Percentiles rank a stretch among this genome's conserved stretches.
Conservation (phyloP, 2,888 invertebrate genomes). For the Incurvaria masculella region DNA sequence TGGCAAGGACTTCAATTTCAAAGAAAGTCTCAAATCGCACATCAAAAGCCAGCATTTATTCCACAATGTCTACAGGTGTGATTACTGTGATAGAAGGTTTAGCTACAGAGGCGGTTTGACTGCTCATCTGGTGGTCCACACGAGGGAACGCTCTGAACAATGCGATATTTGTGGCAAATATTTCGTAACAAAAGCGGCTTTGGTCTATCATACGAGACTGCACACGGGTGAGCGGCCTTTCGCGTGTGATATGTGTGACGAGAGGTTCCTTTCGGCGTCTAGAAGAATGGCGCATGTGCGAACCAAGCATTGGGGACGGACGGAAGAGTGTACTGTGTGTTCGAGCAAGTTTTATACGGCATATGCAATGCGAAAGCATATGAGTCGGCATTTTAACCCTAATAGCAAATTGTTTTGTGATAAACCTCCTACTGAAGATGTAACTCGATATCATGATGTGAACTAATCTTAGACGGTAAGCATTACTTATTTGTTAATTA, state of each 20-base stretch:
- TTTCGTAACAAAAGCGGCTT: conserved; percentile 29
- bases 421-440: conserved; percentile 23
- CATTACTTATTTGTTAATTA: neutral
- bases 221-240: conserved; percentile 30
- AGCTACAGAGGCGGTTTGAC: conserved; percentile 15
- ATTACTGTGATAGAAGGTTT: neutral
- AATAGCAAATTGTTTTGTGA: neutral
- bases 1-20: neutral
- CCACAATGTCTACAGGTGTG: neutral
- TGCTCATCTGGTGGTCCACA: conserved; percentile 23
- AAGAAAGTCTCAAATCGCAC: neutral
- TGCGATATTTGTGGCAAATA: conserved; percentile 32
- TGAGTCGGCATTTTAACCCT: conserved; percentile 28
- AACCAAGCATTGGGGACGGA: conserved; percentile 28
- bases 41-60: neutral
- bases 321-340: conserved; percentile 27
- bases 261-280: conserved; percentile 29
- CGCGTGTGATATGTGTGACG: conserved; percentile 27
- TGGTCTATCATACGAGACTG: conserved; percentile 28
- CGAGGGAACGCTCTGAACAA: conserved; percentile 23
- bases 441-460: conserved; percentile 2
- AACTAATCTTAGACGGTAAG: neutral
- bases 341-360: conserved; percentile 27
- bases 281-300: conserved; percentile 31
- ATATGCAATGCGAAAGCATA: conserved; percentile 25